Percentiles rank a stretch among this genome's conserved stretches.
phyloP scores from a whole-genome alignment of 2,797 vertebrate species.

The Eospalax fontanierii region DNA sequence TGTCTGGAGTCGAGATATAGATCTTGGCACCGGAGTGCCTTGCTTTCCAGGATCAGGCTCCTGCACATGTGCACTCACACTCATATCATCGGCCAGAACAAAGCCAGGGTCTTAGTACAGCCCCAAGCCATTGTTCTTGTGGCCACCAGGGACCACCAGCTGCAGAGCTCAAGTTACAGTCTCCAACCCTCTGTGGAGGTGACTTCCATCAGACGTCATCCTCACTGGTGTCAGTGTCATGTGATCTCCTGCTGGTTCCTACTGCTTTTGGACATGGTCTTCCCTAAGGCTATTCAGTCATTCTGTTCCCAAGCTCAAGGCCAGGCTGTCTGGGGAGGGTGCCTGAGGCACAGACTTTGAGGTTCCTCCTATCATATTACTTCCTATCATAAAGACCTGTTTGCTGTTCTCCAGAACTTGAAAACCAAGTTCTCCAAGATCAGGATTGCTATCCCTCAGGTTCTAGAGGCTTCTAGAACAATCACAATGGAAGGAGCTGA shows the following conservation, averaged over 20 bases:
- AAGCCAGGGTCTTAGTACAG: background rate
- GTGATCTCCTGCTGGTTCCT: background rate
- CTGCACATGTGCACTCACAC: too few species aligned
- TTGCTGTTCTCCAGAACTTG: too few species aligned
- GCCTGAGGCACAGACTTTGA: background rate
- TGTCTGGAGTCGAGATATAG: background rate
- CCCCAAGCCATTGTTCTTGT: background rate
- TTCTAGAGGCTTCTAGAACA: background rate
- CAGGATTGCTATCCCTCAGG: background rate
- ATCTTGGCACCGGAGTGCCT: background rate
- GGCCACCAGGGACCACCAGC: background rate
- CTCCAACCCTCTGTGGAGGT: background rate
- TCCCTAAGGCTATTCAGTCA: background rate
- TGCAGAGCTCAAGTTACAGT: slow-evolving; percentile 6
- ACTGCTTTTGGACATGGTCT: background rate
- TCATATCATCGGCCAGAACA: background rate
- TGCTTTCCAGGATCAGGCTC: background rate
- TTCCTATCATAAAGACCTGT: background rate
- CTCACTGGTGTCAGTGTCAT: background rate
- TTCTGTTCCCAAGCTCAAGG: background rate
- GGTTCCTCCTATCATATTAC: background rate
- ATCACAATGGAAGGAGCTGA: background rate
- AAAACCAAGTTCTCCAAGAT: background rate
- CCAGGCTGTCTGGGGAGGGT: too few species aligned
- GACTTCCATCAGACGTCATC: background rate